These are phyloP conservation scores for Chelonia mydas DNA, from an alignment of 2,797 vertebrate genomes.

Conservation along the genomic window DNA sequence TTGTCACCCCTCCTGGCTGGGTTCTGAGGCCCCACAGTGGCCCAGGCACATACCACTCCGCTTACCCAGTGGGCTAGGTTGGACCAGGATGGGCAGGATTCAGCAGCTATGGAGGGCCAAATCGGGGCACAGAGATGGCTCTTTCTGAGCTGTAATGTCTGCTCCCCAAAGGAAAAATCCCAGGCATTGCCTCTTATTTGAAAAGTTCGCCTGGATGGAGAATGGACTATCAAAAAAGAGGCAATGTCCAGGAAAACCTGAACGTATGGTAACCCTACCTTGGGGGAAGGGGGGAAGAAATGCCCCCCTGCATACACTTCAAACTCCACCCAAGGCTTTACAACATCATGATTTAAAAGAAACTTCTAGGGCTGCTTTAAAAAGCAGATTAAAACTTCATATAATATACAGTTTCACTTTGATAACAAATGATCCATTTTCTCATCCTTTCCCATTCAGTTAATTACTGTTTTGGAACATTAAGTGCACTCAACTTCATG, in stretches of 20 bases:
- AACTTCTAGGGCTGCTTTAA: not conserved
- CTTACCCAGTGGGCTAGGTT: not conserved
- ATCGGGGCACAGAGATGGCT: no score
- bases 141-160: no score
- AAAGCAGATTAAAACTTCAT: not conserved
- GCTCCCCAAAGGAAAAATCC: no score
- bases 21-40: not conserved
- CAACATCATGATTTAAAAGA: not conserved
- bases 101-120: no score
- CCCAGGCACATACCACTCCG: not conserved
- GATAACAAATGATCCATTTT: conserved; percentile 24
- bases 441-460: conserved; percentile 53
- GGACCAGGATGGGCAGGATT: no score
- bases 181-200: not conserved
- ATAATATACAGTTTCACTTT: not conserved
- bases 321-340: not conserved
- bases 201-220: not conserved
- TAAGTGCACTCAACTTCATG: conserved; percentile 62
- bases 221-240: not conserved
- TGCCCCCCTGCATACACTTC: not conserved
- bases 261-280: not conserved
- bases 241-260: not conserved
- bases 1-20: not conserved
- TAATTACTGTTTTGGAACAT: conserved; percentile 70
- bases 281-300: not conserved